A percentile compares a stretch with the other conserved stretches of the same genome.
phyloP scores from a whole-genome alignment of 2,888 invertebrate species.

The Lathronympha strigana region DNA sequence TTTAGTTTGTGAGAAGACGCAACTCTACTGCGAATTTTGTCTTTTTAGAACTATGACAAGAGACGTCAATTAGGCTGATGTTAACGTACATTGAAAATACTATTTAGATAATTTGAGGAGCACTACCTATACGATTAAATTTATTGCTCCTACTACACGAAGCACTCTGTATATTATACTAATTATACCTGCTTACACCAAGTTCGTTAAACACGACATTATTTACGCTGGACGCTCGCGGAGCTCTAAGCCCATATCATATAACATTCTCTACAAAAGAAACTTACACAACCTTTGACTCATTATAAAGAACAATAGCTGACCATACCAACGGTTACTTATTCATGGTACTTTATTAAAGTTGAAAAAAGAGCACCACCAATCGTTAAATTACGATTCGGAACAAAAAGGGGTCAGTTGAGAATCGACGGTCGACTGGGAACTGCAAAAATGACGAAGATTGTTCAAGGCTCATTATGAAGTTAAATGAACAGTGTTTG shows the following conservation, averaged over 20 bases:
- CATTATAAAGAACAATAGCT: conserved; percentile 74
- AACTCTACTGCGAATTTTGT: neutral
- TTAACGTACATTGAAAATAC: too few relatives aligned
- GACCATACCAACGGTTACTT: conserved; percentile 68
- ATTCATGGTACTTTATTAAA: conserved; percentile 74
- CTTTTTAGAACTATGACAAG: too few relatives aligned
- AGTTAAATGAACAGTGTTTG: conserved; percentile 71
- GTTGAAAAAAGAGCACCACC: conserved; percentile 61
- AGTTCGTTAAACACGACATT: conserved; percentile 25
- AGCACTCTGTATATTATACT: neutral
- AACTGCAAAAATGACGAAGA: conserved; percentile 74
- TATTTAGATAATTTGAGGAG: too few relatives aligned
- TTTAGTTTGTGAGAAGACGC: neutral
- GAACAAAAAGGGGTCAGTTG: conserved; percentile 67
- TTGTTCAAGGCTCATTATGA: conserved; percentile 80
- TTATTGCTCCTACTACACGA: too few relatives aligned
- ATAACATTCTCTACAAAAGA: conserved; percentile 56
- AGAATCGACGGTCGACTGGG: conserved; percentile 61
- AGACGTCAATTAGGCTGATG: too few relatives aligned
- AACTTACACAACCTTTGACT: conserved; percentile 61
- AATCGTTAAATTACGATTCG: conserved; percentile 70
- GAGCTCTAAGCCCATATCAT: conserved; percentile 51
- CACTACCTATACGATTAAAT: too few relatives aligned
- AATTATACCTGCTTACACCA: conserved; percentile 19
- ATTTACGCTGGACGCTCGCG: conserved; percentile 16